phyloP scores from a whole-genome alignment of 2,888 invertebrate species.

The Drosophila pseudotakahashii region DNA sequence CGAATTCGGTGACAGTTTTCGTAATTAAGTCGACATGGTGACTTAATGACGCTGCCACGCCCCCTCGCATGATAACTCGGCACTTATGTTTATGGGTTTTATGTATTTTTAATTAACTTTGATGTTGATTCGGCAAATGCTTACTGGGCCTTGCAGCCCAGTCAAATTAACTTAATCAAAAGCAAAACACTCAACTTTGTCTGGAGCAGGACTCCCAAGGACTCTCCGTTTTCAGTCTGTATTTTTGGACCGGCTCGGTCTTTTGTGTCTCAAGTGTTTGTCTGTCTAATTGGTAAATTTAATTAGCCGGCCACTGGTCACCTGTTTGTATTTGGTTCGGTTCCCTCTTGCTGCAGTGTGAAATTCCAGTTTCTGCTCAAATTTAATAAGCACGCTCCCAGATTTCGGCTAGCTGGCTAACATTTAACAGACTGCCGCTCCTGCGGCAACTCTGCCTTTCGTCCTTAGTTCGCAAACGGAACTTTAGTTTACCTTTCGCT shows the following conservation, averaged over 20 bases:
- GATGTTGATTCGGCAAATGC: slow-evolving; percentile 46
- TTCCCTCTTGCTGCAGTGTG: slow-evolving; percentile 19
- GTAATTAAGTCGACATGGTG: slow-evolving; percentile 69
- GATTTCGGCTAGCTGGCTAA: slow-evolving; percentile 36
- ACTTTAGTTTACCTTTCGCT: slow-evolving; percentile 58
- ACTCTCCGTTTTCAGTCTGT: slow-evolving; percentile 11
- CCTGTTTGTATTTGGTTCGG: slow-evolving; percentile 17
- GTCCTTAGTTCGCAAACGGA: slow-evolving; percentile 47
- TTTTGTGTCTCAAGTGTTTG: slow-evolving; percentile 65
- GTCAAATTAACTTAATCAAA: slow-evolving; percentile 36
- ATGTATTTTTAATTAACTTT: slow-evolving; percentile 78
- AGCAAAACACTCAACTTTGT: slow-evolving; percentile 28
- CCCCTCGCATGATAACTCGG: slow-evolving; percentile 38
- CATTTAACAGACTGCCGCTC: slow-evolving; percentile 50
- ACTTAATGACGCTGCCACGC: slow-evolving; percentile 42
- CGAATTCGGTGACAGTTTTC: slow-evolving; percentile 61
- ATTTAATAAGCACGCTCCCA: slow-evolving; percentile 51
- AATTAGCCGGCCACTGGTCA: slow-evolving; percentile 56
- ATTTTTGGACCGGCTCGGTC: not conserved
- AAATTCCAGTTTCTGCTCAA: slow-evolving; percentile 37
- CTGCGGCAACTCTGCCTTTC: slow-evolving; percentile 2
- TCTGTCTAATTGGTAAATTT: slow-evolving; percentile 72
- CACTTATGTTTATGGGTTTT: slow-evolving; percentile 63
- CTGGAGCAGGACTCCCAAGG: slow-evolving; percentile 14
- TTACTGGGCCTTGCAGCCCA: slow-evolving; percentile 13